Evolutionary conservation across 2,113 vertebrate genomes (phyloP).

Genomic region (Nettapus auritus): DNA sequence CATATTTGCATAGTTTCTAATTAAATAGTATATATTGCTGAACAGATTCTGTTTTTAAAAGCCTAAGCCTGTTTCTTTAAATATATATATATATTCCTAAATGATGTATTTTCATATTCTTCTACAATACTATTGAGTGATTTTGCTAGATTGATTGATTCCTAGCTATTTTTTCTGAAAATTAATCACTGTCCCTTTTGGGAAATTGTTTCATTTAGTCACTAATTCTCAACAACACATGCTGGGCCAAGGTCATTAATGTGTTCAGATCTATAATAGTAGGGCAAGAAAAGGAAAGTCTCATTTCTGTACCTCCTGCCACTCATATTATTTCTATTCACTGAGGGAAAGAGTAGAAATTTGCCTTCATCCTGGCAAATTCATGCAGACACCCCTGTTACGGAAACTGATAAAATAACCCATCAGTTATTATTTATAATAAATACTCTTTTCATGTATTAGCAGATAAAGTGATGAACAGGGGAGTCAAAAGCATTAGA

Average conservation of each 20-base stretch:
- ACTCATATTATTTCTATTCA: not conserved
- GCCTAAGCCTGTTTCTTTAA: not conserved
- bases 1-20: not conserved
- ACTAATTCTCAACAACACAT: conserved; percentile 21
- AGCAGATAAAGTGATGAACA: not conserved
- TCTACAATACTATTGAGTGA: not conserved
- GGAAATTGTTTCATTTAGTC: not conserved
- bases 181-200: conserved; percentile 19
- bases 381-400: not conserved
- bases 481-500: rapidly evolving
- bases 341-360: not conserved
- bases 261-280: not conserved
- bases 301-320: not conserved
- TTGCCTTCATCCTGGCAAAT: not conserved
- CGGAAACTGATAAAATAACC: not conserved
- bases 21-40: not conserved
- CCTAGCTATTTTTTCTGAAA: not conserved
- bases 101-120: not conserved
- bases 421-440: not conserved
- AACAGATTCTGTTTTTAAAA: not conserved
- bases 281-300: not conserved
- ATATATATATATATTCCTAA: not conserved
- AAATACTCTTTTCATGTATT: not conserved
- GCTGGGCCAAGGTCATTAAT: not conserved
- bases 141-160: conserved; percentile 19